Percentiles rank a stretch among this genome's conserved stretches.
phyloP scores from a whole-genome alignment of 2,797 vertebrate species.

The Tenualosa thibaudeaui region DNA sequence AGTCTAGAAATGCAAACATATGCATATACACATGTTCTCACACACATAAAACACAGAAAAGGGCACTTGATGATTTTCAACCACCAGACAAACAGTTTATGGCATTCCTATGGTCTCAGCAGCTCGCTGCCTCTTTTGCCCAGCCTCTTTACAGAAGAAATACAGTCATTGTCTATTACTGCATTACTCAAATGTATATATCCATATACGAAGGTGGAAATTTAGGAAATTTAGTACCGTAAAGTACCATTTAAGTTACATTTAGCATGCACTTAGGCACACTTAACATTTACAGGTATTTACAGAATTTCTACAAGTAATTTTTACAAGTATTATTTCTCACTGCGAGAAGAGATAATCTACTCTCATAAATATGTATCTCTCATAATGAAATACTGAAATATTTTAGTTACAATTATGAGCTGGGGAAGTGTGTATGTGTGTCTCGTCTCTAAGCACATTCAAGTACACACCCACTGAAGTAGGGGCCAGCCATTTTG shows the following conservation, averaged over 20 bases:
- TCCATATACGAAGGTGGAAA: neutral
- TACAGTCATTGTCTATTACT: neutral
- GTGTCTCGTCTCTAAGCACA: neutral
- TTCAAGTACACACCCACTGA: neutral
- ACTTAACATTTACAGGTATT: neutral
- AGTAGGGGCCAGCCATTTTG: conserved; percentile 36
- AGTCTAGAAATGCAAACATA: neutral
- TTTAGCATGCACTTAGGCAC: neutral
- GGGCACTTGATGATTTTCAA: neutral
- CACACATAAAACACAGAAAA: conserved; percentile 4
- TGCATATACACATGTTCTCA: neutral
- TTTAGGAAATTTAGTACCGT: neutral
- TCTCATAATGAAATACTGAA: too few relatives aligned
- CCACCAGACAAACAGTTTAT: neutral
- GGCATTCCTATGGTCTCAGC: neutral
- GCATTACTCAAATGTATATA: neutral
- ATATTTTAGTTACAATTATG: too few relatives aligned
- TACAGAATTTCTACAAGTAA: too few relatives aligned
- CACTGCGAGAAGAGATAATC: neutral
- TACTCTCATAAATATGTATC: neutral
- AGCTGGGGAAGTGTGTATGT: too few relatives aligned
- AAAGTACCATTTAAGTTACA: neutral
- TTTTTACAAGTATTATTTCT: neutral
- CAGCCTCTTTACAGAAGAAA: neutral
- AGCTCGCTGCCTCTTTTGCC: neutral